Evolutionary conservation across 1,140 invertebrate species (phyloP).

Genomic region (Drosophila seguyi): DNA sequence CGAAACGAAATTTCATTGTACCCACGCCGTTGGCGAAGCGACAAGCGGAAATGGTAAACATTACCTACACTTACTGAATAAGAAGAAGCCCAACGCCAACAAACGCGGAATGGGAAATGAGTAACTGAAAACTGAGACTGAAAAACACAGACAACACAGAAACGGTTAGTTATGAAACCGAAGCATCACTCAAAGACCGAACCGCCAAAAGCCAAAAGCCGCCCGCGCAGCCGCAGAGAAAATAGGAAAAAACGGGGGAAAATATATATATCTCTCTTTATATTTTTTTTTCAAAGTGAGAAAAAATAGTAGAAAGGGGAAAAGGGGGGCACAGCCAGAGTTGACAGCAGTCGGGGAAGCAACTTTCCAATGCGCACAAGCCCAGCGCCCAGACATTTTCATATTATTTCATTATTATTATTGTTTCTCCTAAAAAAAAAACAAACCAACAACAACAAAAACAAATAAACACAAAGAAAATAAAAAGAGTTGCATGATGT

Average conservation of each 20-base stretch:
- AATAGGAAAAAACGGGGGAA: background rate
- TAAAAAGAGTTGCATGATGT: constrained; percentile 56
- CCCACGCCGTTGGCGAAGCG: constrained; percentile 72
- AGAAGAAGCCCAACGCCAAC: constrained; percentile 32
- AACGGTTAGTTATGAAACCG: constrained; percentile 81
- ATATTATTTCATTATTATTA: constrained; percentile 73
- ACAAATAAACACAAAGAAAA: constrained; percentile 34
- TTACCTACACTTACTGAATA: constrained; percentile 76
- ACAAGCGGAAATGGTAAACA: constrained; percentile 82
- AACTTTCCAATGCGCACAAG: constrained; percentile 70
- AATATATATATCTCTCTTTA: background rate
- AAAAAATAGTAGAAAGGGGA: constrained; percentile 2
- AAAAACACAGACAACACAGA: constrained; percentile 33
- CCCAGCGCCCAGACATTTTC: constrained; percentile 45
- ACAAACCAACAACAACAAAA: constrained; percentile 11
- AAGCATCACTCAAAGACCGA: constrained; percentile 77
- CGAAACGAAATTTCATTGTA: constrained; percentile 73
- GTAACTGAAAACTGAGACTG: constrained; percentile 25
- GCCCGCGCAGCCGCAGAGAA: constrained; percentile 61
- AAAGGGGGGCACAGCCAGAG: constrained; percentile 27
- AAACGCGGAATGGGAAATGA: constrained; percentile 61
- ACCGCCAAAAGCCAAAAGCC: constrained; percentile 73
- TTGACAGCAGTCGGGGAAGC: constrained; percentile 68
- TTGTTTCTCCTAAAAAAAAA: constrained; percentile 57
- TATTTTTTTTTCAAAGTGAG: constrained; percentile 4